phyloP scores from a whole-genome alignment of 2,797 vertebrate genomes.

The Silurus aristotelis region DNA sequence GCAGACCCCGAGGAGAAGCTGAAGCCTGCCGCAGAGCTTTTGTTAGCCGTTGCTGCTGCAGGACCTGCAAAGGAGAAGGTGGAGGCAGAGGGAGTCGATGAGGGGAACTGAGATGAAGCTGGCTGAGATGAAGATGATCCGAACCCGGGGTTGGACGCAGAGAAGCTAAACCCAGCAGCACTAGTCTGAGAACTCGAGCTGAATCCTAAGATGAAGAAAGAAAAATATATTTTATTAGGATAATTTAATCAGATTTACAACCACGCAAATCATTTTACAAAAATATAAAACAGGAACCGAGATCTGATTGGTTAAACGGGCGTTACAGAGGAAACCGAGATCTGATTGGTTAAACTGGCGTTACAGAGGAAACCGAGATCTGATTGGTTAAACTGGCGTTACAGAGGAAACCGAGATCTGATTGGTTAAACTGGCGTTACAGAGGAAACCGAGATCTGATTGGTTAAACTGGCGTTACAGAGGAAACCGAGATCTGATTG shows the following conservation, averaged over 20 bases:
- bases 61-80: conserved; percentile 80
- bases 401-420: too few relatives aligned
- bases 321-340: too few relatives aligned
- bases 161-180: conserved; percentile 77
- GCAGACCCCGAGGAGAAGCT: conserved; percentile 60
- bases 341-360: too few relatives aligned
- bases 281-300: too few relatives aligned
- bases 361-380: neutral
- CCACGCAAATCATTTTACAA: too few relatives aligned
- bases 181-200: conserved; percentile 52
- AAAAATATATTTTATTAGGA: neutral
- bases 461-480: too few relatives aligned
- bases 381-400: neutral
- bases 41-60: conserved; percentile 22
- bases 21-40: conserved; percentile 58
- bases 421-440: too few relatives aligned
- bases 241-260: neutral
- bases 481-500: too few relatives aligned
- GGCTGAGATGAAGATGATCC: conserved; percentile 34
- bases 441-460: too few relatives aligned
- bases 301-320: too few relatives aligned
- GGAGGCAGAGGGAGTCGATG: conserved; percentile 63
- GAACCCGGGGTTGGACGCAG: conserved; percentile 65
- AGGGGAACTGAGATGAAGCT: conserved; percentile 9
- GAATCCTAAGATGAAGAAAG: conserved; percentile 56